A percentile compares a stretch with the other conserved stretches of the same genome.
Conservation (phyloP, 2,888 invertebrate genomes). For the Zaprionus obscuricornis region DNA sequence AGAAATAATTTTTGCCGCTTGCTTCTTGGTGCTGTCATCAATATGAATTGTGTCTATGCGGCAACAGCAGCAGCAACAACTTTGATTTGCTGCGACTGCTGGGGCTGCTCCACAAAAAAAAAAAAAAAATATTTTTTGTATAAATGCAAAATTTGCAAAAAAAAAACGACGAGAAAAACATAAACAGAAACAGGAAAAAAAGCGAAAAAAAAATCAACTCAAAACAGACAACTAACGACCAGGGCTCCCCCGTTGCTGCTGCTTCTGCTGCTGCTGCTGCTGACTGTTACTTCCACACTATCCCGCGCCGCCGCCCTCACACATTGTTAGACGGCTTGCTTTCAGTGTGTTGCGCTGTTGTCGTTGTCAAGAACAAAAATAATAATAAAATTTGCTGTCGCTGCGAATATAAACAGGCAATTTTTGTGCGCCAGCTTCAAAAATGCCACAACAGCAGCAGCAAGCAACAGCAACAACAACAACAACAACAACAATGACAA, state of each 20-base stretch:
- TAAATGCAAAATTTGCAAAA: constrained; percentile 54
- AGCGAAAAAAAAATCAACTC: constrained; percentile 14
- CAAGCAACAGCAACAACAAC: constrained; percentile 34
- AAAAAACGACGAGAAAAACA: constrained; percentile 12
- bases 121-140: constrained; percentile 15
- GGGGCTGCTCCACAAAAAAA: constrained; percentile 26
- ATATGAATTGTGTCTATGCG: constrained; percentile 54
- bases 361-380: constrained; percentile 77
- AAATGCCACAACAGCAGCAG: constrained; percentile 48
- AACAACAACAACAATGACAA: constrained; percentile 29
- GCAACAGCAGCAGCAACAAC: constrained; percentile 33
- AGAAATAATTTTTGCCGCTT: neutral
- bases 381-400: constrained; percentile 78
- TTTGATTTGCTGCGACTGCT: constrained; percentile 47
- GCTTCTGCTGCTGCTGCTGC: constrained; percentile 5
- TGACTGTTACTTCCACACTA: neutral
- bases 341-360: constrained; percentile 35
- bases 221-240: constrained; percentile 32
- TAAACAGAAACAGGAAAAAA: neutral
- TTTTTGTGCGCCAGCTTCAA: constrained; percentile 58
- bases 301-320: neutral
- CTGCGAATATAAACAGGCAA: constrained; percentile 79
- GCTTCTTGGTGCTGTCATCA: constrained; percentile 9
- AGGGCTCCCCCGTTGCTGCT: constrained; percentile 29
- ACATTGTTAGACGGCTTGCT: constrained; percentile 11